These are phyloP conservation scores for Azorinus chamasolen DNA, from an alignment of 2,888 invertebrate species.

Conservation along the genomic window DNA sequence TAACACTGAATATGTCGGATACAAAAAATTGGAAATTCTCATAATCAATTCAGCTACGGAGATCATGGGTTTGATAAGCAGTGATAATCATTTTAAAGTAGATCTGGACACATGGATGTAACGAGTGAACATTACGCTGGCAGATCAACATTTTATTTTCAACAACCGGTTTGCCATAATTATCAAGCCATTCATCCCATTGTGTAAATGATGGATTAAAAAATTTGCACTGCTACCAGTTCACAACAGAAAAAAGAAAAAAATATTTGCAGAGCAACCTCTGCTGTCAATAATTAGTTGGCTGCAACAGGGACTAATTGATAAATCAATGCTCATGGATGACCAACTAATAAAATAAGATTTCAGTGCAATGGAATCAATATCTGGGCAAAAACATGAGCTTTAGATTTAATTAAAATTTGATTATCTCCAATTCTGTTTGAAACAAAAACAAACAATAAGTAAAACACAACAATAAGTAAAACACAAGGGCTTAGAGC, in stretches of 20 bases:
- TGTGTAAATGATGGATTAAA: constrained; percentile 51
- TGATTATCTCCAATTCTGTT: too few relatives aligned
- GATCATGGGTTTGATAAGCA: constrained; percentile 45
- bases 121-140: too few relatives aligned
- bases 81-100: constrained; percentile 43
- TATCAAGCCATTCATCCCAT: constrained; percentile 30
- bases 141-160: constrained; percentile 6
- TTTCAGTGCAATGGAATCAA: constrained; percentile 18
- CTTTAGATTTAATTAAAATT: too few relatives aligned
- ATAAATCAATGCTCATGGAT: constrained; percentile 46
- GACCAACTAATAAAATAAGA: constrained; percentile 41
- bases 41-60: constrained; percentile 47
- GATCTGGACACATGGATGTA: constrained; percentile 4
- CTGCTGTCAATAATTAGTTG: constrained; percentile 52
- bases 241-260: constrained; percentile 26
- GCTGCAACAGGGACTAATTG: constrained; percentile 47
- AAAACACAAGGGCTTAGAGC: too few relatives aligned
- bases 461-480: too few relatives aligned
- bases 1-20: constrained; percentile 33
- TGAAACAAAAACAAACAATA: too few relatives aligned
- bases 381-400: too few relatives aligned
- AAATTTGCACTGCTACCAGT: constrained; percentile 16
- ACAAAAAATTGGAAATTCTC: constrained; percentile 30
- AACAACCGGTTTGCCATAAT: constrained; percentile 45
- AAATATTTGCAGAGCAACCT: constrained; percentile 55